Base-by-base conservation (phyloP, 2,888 invertebrate genomes). In the Ormyrus rosae region DNA sequence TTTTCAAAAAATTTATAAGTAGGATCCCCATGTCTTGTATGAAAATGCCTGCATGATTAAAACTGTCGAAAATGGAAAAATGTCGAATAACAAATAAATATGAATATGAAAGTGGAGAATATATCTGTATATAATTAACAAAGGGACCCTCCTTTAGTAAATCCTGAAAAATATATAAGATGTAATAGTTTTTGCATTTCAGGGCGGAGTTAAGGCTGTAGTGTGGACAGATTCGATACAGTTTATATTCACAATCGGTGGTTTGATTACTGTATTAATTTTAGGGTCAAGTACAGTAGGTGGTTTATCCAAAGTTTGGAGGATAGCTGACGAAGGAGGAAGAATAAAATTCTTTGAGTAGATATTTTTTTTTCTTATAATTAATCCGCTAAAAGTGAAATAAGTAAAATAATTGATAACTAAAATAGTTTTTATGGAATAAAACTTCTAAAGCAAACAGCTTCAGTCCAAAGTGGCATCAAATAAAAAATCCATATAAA, bases 181-280 rank as follows among this genome's bases (percentile, higher is more conserved):
- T 19, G 19, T 19, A 63, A 51, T 50, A 68, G 19, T 19, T 55
- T 72, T 53, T 68, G 0, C 6, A 68, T 0, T 63, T 64, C 4
- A 91, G 91, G 89, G 93, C 60, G 95, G 95, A 5, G 87, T 95
- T 55, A 92, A 94, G 87, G 95, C 95, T 1, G 93, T 95, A 6
- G 93, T 95, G 1, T 94, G 94, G 91, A 93, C 94, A 4, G 93
- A 93, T 81, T 91, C 92, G 4, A 86, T 93, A 61, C 94, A 95
- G 78, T 93, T 94, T 65, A 89, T 93, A 10, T 92, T 94, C 0
- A 93, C 92, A 80, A 85, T 92, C 7, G 92, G 92, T 0, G 93
- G 94, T 51, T 88, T 92, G 46, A 72, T 94, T 5, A 91, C 92
- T 0, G 88, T 95, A 19, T 92, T 94, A 45, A 91, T 92, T 45